Base-by-base conservation (phyloP, 2,888 invertebrate genomes). In the Operophtera brumata region DNA sequence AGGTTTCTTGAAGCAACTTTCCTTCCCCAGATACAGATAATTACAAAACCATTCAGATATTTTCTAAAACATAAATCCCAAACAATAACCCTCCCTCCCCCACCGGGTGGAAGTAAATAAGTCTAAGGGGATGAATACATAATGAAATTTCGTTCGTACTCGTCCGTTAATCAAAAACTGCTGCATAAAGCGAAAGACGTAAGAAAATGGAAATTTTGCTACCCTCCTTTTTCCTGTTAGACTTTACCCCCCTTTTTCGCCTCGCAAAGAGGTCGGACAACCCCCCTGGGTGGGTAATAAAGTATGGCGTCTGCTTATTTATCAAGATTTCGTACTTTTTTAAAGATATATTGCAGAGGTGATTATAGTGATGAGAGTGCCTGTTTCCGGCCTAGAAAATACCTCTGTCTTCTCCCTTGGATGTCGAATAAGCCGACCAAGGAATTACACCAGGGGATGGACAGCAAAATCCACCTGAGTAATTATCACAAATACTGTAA, bases 181-280 rank as follows among this genome's bases (percentile, higher is more conserved):
- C 84, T 86, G 87, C 86, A 84, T 83, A 88, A 81, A 77, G 73
- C 72, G 80, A 87, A 88, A 87, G 86, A 85, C 88, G 87, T 79
- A 88, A 88, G 88, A 88, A 88, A 88, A 88, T 88, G 88, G 88
- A 90, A 90, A 90, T 90, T 89, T 90, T 88, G 86, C 89, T 79
- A 80, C 89, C 89, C 89, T 90, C 89, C 89, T 90, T 90, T 89
- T 90, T 90, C 89, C 89, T 89, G 89, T 88, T 82, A 77, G 75
- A 75, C 74, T 70, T 75, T 70, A 73, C 80, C 78, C 74, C 72
- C 75, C 70, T 68, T 86, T 86, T 86, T 87, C 80, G 86, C 80
- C 80, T 78, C 80, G 78, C 76, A 80, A 71, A 78, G 72, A 75
- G 78, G 77, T 80, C 75, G 80, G 88, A 87, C 87, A 82, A 80